Conservation (phyloP, 2,888 invertebrate genomes). For the Papilio protenor region DNA sequence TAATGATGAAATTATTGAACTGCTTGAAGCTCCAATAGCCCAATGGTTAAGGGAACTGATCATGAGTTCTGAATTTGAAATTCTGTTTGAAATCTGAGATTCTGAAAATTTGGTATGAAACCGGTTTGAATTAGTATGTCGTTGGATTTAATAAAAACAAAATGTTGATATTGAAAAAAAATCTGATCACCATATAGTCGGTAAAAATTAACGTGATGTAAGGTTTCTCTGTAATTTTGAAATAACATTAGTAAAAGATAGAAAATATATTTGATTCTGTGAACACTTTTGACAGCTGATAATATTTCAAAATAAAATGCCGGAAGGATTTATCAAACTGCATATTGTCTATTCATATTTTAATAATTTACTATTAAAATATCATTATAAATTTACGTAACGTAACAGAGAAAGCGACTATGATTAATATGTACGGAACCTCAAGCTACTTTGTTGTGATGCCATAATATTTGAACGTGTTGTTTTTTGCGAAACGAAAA, state of each 20-base stretch:
- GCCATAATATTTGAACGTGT: slow-evolving; percentile 25
- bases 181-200: no score
- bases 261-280: no score
- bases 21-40: not conserved
- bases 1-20: not conserved
- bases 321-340: not conserved
- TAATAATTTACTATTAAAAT: slow-evolving; percentile 21
- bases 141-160: no score
- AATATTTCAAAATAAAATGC: not conserved
- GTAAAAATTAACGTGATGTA: no score
- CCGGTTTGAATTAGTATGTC: no score
- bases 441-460: slow-evolving; percentile 21
- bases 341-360: slow-evolving; percentile 9
- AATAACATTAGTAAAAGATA: no score
- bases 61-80: not conserved
- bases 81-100: no score
- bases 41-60: not conserved
- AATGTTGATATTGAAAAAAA: no score
- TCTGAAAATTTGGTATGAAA: not conserved
- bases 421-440: slow-evolving; percentile 36
- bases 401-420: slow-evolving; percentile 29
- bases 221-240: no score
- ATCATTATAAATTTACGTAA: slow-evolving; percentile 2
- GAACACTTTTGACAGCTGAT: not conserved
- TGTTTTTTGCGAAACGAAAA: slow-evolving; percentile 28